phyloP scores from a whole-genome alignment of 2,888 invertebrate species.

The Drosophila anceps region DNA sequence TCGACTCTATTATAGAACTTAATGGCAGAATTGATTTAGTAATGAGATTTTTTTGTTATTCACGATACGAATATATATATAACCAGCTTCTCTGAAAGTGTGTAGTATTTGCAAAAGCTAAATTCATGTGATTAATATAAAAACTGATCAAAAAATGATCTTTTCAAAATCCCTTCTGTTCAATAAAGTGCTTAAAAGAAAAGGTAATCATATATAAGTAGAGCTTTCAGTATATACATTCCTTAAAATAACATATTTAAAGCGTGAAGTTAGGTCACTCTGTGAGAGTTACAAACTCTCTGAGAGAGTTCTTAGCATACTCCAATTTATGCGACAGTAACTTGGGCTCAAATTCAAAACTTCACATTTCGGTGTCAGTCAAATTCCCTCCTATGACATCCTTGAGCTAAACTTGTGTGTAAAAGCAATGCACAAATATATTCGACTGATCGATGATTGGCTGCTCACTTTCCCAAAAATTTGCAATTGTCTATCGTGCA shows the following conservation, averaged over 20 bases:
- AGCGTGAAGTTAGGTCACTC: not conserved
- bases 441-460: slow-evolving; percentile 2
- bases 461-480: slow-evolving; percentile 3
- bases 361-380: not conserved
- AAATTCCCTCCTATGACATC: not conserved
- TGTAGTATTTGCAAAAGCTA: not conserved
- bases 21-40: not conserved
- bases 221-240: no score
- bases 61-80: not conserved
- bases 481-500: slow-evolving; percentile 4
- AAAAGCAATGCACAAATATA: not conserved
- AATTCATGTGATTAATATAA: not conserved
- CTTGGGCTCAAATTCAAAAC: not conserved
- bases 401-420: not conserved
- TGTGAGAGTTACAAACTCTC: not conserved
- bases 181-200: not conserved
- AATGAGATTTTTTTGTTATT: not conserved
- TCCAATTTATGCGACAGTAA: not conserved
- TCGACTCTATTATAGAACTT: not conserved
- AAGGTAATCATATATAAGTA: no score
- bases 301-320: not conserved
- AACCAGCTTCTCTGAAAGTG: not conserved
- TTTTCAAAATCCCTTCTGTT: not conserved
- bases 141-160: not conserved
- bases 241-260: no score